These are phyloP conservation scores for Chrysodeixis includens DNA, from an alignment of 2,888 invertebrate genomes.

Conservation along the genomic window DNA sequence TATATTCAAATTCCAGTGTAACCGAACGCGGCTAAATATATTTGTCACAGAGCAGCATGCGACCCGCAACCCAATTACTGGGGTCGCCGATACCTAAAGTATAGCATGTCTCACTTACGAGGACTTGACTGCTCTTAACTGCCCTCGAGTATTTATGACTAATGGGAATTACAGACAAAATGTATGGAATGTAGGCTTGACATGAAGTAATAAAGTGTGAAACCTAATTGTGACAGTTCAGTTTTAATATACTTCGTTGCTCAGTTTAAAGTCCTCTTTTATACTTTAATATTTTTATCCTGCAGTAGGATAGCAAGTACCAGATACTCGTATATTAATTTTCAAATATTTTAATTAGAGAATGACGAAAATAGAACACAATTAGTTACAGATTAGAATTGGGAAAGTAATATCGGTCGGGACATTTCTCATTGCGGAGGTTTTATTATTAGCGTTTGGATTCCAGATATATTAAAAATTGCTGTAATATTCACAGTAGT, in stretches of 20 bases:
- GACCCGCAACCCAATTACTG: constrained; percentile 4
- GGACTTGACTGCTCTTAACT: neutral
- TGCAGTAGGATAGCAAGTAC: too few relatives aligned
- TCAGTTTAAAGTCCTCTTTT: too few relatives aligned
- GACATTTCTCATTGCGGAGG: neutral
- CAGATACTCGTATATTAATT: neutral
- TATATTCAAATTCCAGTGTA: neutral
- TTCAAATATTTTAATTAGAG: neutral
- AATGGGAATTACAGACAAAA: neutral
- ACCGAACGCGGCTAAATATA: neutral
- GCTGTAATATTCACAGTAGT: neutral
- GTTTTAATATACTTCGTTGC: too few relatives aligned
- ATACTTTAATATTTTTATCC: neutral
- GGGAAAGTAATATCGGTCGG: neutral
- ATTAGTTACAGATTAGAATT: neutral
- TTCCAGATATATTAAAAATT: neutral
- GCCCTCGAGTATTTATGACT: neutral
- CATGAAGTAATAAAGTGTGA: neutral
- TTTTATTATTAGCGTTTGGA: neutral
- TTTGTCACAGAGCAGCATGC: neutral
- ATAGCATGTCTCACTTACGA: constrained; percentile 4
- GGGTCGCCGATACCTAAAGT: neutral
- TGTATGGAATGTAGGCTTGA: neutral
- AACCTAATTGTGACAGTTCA: too few relatives aligned
- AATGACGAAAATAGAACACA: neutral